These are phyloP conservation scores for Nymphalis urticae DNA, from an alignment of 2,888 invertebrate genomes.

Conservation along the genomic window DNA sequence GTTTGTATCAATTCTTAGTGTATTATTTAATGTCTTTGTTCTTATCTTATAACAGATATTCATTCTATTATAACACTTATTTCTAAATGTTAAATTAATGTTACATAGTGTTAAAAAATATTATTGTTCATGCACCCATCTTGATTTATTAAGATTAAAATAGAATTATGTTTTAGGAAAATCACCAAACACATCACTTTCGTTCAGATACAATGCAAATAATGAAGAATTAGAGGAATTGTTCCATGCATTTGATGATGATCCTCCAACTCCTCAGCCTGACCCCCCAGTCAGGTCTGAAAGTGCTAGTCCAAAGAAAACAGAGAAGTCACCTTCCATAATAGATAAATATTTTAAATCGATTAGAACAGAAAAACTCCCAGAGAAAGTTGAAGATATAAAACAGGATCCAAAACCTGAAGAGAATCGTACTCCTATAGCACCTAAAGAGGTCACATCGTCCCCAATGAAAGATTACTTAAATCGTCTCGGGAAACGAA, in stretches of 20 bases:
- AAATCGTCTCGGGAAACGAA: constrained; percentile 82
- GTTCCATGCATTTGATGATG: constrained; percentile 83
- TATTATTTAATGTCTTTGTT: constrained; percentile 28
- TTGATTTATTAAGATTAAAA: not conserved
- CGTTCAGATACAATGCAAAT: constrained; percentile 88
- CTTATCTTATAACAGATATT: constrained; percentile 8
- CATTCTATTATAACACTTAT: not conserved
- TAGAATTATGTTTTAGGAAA: constrained; percentile 58
- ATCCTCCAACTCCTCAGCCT: constrained; percentile 73
- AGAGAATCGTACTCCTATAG: constrained; percentile 48
- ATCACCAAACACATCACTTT: constrained; percentile 75
- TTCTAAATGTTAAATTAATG: not conserved
- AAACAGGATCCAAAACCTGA: constrained; percentile 59
- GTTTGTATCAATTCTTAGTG: constrained; percentile 15
- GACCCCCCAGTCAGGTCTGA: constrained; percentile 67
- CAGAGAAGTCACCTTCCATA: constrained; percentile 71
- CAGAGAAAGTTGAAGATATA: constrained; percentile 60
- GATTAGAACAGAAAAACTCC: constrained; percentile 58
- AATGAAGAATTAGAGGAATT: constrained; percentile 88
- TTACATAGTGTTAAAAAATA: not conserved
- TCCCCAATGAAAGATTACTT: constrained; percentile 82
- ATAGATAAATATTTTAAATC: constrained; percentile 79
- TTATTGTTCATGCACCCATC: not conserved
- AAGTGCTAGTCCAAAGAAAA: constrained; percentile 71
- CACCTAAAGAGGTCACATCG: constrained; percentile 65